phyloP scores from a whole-genome alignment of 2,797 vertebrate genomes.

The Podarcis lilfordi region DNA sequence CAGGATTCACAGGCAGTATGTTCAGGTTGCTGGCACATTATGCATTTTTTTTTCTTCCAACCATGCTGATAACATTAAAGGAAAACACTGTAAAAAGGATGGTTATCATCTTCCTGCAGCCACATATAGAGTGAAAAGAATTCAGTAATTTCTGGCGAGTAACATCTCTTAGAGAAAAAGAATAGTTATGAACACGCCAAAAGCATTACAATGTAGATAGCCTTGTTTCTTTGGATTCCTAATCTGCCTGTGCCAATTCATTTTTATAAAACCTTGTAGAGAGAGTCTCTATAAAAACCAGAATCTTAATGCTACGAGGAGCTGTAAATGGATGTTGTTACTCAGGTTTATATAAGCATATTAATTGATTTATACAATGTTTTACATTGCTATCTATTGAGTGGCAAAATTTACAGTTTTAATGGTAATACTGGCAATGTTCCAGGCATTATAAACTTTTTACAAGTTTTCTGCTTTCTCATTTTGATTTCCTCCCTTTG shows the following conservation, averaged over 20 bases:
- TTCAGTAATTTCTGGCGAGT: slow-evolving; percentile 34
- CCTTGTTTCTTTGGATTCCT: background rate
- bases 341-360: slow-evolving; percentile 53
- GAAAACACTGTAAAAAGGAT: slow-evolving; percentile 6
- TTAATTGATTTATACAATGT: slow-evolving; percentile 52
- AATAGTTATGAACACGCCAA: background rate
- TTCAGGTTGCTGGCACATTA: slow-evolving; percentile 33
- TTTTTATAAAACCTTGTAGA: slow-evolving; percentile 42
- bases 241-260: background rate
- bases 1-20: slow-evolving; percentile 42
- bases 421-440: slow-evolving; percentile 71
- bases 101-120: slow-evolving; percentile 25
- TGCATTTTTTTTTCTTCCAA: slow-evolving; percentile 52
- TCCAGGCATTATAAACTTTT: slow-evolving; percentile 63
- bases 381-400: slow-evolving; percentile 66
- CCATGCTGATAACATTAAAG: slow-evolving; percentile 32
- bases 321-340: slow-evolving; percentile 50
- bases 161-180: slow-evolving; percentile 29
- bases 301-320: slow-evolving; percentile 27
- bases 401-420: slow-evolving; percentile 70
- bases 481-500: slow-evolving; percentile 54
- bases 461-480: slow-evolving; percentile 49
- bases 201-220: background rate
- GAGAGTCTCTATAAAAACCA: background rate
- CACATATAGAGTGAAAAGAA: slow-evolving; percentile 15